Evolutionary conservation across 2,797 vertebrate genomes (phyloP).

Genomic region (Capromys pilorides): DNA sequence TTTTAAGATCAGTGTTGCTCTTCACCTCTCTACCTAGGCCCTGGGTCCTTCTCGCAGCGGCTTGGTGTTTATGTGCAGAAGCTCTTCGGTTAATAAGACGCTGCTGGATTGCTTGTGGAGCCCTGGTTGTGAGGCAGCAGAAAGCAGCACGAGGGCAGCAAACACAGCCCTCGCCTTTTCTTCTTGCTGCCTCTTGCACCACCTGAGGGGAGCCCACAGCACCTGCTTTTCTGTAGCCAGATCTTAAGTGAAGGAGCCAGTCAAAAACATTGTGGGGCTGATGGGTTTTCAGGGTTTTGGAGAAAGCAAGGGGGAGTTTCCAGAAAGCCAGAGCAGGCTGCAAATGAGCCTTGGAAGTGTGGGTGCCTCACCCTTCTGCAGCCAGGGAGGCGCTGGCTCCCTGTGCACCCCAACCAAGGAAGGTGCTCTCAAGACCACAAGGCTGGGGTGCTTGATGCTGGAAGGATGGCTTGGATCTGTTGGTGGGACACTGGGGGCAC

Average conservation of each 20-base stretch:
- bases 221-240: conserved; percentile 48
- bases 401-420: neutral
- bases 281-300: conserved; percentile 46
- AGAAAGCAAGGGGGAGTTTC: neutral
- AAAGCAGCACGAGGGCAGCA: conserved; percentile 61
- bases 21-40: neutral
- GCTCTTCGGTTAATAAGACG: neutral
- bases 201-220: conserved; percentile 47
- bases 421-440: rapidly evolving
- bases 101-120: neutral
- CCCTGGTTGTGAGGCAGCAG: neutral
- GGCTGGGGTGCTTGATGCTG: too few species aligned
- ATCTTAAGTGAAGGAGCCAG: conserved; percentile 73
- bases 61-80: neutral
- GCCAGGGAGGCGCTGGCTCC: neutral
- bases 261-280: conserved; percentile 73
- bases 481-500: neutral
- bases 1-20: conserved; percentile 12
- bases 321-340: conserved; percentile 56
- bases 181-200: neutral
- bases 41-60: neutral
- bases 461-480: too few species aligned
- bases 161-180: conserved; percentile 34
- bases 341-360: neutral
- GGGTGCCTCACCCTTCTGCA: rapidly evolving